Evolutionary conservation across 2,797 vertebrate genomes (phyloP), one percentile per base, ranked within the genome.

Genomic region (Gobio occitaniae): DNA sequence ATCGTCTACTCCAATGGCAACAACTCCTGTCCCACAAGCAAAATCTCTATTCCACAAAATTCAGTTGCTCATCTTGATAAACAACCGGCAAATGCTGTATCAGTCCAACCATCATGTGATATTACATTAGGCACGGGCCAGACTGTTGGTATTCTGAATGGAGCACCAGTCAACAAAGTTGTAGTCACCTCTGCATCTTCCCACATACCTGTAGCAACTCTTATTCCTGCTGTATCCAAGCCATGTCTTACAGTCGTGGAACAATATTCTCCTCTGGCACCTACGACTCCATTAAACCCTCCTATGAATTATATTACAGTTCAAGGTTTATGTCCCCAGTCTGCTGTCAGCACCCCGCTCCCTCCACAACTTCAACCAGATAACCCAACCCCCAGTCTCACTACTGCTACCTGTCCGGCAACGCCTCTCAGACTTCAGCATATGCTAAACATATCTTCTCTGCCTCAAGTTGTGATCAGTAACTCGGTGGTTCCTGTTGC

Each of bases 1-100:
- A 97, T 99, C 21, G 97, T 99, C 80, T 98, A 97, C 93, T 97
- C 98, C 76, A 98, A 94, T 15, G 96, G 96, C 80, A 98, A 95
- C 87, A 95, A 96, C 54, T 93, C 94, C 89, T 94, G 93, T 85
- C 96, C 96, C n/a, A 93, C 94, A 44, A 95, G 92, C 89, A 97
- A 97, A 85, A 96, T 96, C 87, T 77, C 95, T 1, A 91, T 94
- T 82, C 92, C 95, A 80, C 95, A 95, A 84, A 95, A 95, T 89
- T 94, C 95, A 87, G 93, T 94, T 0, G 94, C 95, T 89, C 95
- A 94, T 9, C 93, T 95, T 4, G 92, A 94, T 68, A 98, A 98
- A 89, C 97, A 96, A 84, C 95, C 95, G 0, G 93, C 96, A 85
- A 97, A 97, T 52, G 95, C 97, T 85, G 91, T 97, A 87, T 94